Percentiles rank a stretch among this genome's conserved stretches.
phyloP scores from a whole-genome alignment of 2,888 invertebrate species.

The Sinhomidia bicolor region DNA sequence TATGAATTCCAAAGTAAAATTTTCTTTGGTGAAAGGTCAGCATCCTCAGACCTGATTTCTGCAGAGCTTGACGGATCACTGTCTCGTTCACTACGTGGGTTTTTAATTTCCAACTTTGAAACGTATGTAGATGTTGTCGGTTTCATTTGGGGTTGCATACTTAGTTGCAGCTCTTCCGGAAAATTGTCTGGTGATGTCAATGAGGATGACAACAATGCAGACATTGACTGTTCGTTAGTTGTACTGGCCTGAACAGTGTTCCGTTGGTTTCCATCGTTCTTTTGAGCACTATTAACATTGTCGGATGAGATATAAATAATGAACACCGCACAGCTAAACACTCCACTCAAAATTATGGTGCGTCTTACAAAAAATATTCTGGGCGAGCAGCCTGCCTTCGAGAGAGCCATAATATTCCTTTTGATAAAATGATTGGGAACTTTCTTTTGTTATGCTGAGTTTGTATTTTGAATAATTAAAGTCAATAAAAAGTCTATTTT shows the following conservation, averaged over 20 bases:
- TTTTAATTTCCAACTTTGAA: background rate
- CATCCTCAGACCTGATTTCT: background rate
- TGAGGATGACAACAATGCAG: background rate
- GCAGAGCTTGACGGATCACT: background rate
- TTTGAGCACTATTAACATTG: too few relatives aligned
- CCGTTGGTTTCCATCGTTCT: too few relatives aligned
- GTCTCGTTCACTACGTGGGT: background rate
- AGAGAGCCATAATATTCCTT: background rate
- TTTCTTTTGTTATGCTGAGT: too few relatives aligned
- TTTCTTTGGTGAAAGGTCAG: slow-evolving; percentile 64
- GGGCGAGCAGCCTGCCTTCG: background rate
- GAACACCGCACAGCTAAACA: background rate
- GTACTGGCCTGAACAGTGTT: too few relatives aligned
- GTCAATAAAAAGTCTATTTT: too few relatives aligned
- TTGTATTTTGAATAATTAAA: too few relatives aligned
- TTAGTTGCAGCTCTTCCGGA: slow-evolving; percentile 44
- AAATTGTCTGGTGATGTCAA: background rate
- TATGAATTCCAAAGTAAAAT: slow-evolving; percentile 79
- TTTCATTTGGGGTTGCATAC: background rate
- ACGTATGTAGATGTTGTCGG: background rate
- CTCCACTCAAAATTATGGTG: slow-evolving; percentile 21
- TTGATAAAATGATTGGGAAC: slow-evolving; percentile 5
- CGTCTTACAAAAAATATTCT: slow-evolving; percentile 31
- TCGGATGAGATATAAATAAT: slow-evolving; percentile 11
- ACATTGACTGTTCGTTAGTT: background rate